A percentile compares a stretch with the other conserved stretches of the same genome.
Evolutionary conservation across 2,113 vertebrate genomes (phyloP).

Genomic region (Cryptotis parvus): DNA sequence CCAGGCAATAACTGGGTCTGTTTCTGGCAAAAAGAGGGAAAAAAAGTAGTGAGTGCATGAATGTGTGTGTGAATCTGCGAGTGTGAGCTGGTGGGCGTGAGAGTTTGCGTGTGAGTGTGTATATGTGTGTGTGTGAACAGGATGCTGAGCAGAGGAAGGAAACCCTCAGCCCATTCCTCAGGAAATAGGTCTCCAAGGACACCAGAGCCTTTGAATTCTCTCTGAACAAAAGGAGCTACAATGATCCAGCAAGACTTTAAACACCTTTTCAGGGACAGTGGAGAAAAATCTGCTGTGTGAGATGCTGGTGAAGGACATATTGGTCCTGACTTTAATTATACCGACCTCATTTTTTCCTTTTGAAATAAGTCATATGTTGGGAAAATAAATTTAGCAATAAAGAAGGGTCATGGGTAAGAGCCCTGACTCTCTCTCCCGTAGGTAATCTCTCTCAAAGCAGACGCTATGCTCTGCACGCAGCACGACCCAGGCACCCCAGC

Average conservation of each 20-base stretch:
- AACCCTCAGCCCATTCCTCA: neutral
- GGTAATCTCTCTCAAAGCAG: neutral
- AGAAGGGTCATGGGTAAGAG: neutral
- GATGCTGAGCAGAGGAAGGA: neutral
- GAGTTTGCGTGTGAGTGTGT: too few relatives aligned
- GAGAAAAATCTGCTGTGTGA: neutral
- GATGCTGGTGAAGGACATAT: neutral
- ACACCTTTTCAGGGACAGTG: neutral
- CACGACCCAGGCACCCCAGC: too few relatives aligned
- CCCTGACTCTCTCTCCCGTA: too few relatives aligned
- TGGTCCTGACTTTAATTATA: neutral
- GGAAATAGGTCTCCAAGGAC: neutral
- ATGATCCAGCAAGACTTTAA: neutral
- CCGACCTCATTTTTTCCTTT: neutral
- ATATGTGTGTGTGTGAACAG: neutral
- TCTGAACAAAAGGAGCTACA: neutral
- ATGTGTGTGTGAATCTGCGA: too few relatives aligned
- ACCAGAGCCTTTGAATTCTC: neutral
- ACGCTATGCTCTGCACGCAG: neutral
- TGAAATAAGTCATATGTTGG: neutral
- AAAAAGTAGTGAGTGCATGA: neutral
- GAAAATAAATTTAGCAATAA: neutral
- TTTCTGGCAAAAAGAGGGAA: slow-evolving; percentile 40
- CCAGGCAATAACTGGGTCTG: neutral
- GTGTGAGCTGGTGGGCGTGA: too few relatives aligned